Evolutionary conservation across 2,113 vertebrate species (phyloP).

Genomic region (Aegithalos caudatus): DNA sequence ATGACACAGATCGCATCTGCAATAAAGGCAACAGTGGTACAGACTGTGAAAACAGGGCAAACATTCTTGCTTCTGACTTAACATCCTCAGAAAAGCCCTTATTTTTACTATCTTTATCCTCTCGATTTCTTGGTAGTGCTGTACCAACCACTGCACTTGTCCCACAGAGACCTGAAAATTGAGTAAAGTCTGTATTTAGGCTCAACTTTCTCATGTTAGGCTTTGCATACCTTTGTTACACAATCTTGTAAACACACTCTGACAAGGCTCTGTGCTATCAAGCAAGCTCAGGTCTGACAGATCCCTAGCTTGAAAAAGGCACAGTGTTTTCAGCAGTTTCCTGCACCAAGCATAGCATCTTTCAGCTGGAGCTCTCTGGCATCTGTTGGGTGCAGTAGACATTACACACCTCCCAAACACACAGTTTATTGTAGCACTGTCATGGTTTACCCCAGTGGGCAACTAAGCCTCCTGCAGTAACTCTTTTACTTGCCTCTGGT

Average conservation of each 20-base stretch:
- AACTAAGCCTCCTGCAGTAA: background rate
- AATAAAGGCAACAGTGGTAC: background rate
- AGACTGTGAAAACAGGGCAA: background rate
- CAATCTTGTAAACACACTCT: background rate
- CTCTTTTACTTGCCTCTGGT: background rate
- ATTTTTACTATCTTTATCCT: background rate
- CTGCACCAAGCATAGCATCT: background rate
- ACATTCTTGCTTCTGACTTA: background rate
- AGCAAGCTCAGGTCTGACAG: background rate
- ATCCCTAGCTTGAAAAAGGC: background rate
- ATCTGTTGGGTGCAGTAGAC: background rate
- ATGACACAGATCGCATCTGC: background rate
- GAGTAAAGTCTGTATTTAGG: background rate
- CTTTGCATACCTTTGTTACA: background rate
- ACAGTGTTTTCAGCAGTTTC: background rate
- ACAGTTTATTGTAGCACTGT: background rate
- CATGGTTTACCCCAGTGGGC: background rate
- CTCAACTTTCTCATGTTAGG: background rate
- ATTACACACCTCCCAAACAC: background rate
- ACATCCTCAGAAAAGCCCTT: background rate
- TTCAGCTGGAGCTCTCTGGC: background rate
- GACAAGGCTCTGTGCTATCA: background rate
- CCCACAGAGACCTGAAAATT: background rate
- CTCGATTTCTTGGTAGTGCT: background rate
- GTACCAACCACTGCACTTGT: background rate